A percentile compares a stretch with the other conserved stretches of the same genome.
phyloP scores from a whole-genome alignment of 2,113 vertebrate species.

The Poeciliopsis prolifica region DNA sequence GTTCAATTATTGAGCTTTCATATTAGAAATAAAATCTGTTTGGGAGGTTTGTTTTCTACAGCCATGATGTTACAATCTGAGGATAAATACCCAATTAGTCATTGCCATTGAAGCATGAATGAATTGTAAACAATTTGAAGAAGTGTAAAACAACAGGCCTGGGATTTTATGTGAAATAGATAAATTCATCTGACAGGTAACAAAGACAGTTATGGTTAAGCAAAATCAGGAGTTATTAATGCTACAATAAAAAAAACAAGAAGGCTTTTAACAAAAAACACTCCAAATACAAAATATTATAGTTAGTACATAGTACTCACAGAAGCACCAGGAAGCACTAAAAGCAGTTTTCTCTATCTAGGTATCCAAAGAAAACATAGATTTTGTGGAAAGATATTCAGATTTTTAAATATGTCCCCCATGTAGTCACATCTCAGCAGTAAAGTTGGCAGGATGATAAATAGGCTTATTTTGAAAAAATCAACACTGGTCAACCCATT shows the following conservation, averaged over 20 bases:
- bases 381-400: neutral
- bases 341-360: neutral
- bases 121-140: no score
- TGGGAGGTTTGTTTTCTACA: no score
- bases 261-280: neutral
- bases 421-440: slow-evolving; percentile 9
- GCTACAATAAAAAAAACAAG: neutral
- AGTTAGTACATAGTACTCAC: neutral
- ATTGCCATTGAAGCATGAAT: no score
- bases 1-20: no score
- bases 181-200: no score
- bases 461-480: slow-evolving; percentile 85
- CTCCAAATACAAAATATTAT: neutral
- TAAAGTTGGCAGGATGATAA: slow-evolving; percentile 85
- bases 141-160: no score
- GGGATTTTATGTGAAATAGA: no score
- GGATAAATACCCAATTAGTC: no score
- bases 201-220: neutral
- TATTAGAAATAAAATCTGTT: no score
- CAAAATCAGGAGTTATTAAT: neutral
- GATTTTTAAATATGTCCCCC: neutral
- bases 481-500: slow-evolving; percentile 79
- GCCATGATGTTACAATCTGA: no score
- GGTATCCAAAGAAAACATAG: neutral
- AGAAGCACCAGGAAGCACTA: neutral